Percentiles rank a stretch among this genome's conserved stretches.
Evolutionary conservation across 2,113 vertebrate genomes (phyloP).

Genomic region (Phyllopteryx taeniolatus): DNA sequence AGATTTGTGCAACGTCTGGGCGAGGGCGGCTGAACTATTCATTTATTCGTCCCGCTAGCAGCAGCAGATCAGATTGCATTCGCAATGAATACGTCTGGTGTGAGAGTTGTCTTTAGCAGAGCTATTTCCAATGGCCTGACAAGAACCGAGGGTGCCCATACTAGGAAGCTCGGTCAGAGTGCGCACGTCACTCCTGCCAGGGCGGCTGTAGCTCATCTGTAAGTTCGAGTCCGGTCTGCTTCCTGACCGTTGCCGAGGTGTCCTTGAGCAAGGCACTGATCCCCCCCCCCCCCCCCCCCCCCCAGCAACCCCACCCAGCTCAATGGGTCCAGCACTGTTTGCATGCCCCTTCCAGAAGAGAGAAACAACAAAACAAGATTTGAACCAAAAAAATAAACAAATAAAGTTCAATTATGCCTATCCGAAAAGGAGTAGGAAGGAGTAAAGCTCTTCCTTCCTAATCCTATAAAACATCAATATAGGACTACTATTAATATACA

Average conservation of each 20-base stretch:
- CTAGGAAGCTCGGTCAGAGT: conserved; percentile 48
- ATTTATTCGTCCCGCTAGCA: conserved; percentile 47
- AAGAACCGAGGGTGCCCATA: conserved; percentile 51
- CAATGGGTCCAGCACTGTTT: too few relatives aligned
- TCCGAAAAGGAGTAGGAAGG: too few relatives aligned
- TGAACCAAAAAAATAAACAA: too few relatives aligned
- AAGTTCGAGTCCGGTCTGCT: not conserved
- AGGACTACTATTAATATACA: too few relatives aligned
- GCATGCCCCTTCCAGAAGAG: too few relatives aligned
- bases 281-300: too few relatives aligned
- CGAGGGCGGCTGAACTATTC: conserved; percentile 46
- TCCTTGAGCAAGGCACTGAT: not conserved
- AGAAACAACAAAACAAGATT: too few relatives aligned
- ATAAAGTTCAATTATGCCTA: too few relatives aligned
- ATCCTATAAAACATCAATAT: too few relatives aligned
- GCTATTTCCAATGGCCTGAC: conserved; percentile 43
- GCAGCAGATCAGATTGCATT: conserved; percentile 49
- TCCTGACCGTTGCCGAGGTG: not conserved
- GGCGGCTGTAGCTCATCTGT: not conserved
- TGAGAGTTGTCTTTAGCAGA: conserved; percentile 35
- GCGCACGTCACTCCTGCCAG: conserved; percentile 9
- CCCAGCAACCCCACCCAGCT: not conserved
- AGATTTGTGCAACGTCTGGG: conserved; percentile 46
- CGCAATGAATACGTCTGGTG: conserved; percentile 43
- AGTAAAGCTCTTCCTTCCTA: too few relatives aligned